These are phyloP conservation scores for Ascidia mentula DNA, from an alignment of 23 tunicate species.

Conservation along the genomic window DNA sequence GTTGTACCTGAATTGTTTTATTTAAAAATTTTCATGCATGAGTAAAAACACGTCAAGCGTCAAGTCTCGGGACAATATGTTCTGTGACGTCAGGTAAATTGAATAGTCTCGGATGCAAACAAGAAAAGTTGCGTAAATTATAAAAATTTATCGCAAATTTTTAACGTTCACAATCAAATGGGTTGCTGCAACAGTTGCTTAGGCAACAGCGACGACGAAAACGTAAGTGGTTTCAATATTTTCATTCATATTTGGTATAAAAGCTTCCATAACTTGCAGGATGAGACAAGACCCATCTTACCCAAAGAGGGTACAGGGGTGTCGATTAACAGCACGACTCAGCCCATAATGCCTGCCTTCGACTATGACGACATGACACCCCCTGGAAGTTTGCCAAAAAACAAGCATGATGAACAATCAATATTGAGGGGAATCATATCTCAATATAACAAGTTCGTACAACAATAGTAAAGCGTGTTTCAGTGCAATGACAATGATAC, in stretches of 20 bases:
- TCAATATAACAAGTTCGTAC: slow-evolving; percentile 61
- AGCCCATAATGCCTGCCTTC: slow-evolving; percentile 14
- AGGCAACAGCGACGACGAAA: slow-evolving; percentile 53
- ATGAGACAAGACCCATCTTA: slow-evolving; percentile 30
- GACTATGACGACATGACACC: slow-evolving; percentile 31
- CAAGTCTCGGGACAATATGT: no score
- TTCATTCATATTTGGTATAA: not conserved
- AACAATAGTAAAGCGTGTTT: no score
- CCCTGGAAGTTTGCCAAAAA: slow-evolving; percentile 51
- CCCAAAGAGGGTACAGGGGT: slow-evolving; percentile 16
- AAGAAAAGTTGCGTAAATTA: no score
- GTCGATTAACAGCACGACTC: slow-evolving; percentile 24
- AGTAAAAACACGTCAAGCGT: no score
- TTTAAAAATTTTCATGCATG: no score
- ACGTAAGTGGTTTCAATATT: slow-evolving; percentile 15
- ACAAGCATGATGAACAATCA: slow-evolving; percentile 74
- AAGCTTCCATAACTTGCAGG: not conserved
- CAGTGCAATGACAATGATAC: no score
- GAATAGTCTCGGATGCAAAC: no score
- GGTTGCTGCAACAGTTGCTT: slow-evolving; percentile 85
- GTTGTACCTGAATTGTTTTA: no score
- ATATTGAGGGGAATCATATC: slow-evolving; percentile 63
- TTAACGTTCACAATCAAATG: no score
- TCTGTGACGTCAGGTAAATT: no score
- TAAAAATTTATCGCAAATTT: no score